phyloP scores from a whole-genome alignment of 2,888 invertebrate genomes.

The Congeria kusceri region DNA sequence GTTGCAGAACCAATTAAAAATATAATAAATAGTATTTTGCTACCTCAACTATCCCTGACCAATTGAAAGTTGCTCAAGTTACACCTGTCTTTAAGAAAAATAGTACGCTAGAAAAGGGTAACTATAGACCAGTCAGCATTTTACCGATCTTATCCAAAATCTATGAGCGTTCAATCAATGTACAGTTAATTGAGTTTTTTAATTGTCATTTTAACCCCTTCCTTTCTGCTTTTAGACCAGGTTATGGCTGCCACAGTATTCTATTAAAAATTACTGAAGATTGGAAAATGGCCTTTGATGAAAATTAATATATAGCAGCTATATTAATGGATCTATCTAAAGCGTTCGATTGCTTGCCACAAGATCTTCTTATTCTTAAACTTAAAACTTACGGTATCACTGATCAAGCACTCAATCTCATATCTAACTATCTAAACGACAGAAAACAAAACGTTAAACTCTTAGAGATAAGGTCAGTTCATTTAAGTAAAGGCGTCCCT shows the following conservation, averaged over 20 bases:
- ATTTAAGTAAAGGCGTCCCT: constrained; percentile 22
- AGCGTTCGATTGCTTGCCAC: not conserved
- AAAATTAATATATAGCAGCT: constrained; percentile 18
- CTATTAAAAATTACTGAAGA: constrained; percentile 5
- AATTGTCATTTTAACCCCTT: not conserved
- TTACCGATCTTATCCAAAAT: constrained; percentile 24
- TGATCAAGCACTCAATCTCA: not conserved
- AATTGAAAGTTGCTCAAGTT: constrained; percentile 9
- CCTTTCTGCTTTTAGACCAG: constrained; percentile 7
- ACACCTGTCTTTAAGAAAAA: constrained; percentile 15
- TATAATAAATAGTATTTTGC: not conserved
- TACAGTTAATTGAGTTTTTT: constrained; percentile 8
- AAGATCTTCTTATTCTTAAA: not conserved
- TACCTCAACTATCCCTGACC: constrained; percentile 2
- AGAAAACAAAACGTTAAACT: constrained; percentile 1
- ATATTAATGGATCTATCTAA: too few relatives aligned
- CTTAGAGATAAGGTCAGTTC: not conserved
- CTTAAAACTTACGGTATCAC: constrained; percentile 11
- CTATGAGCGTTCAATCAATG: constrained; percentile 14
- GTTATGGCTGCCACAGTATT: too few relatives aligned
- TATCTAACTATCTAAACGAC: constrained; percentile 9
- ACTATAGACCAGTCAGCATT: constrained; percentile 1
- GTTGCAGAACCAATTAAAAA: not conserved
- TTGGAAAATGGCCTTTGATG: constrained; percentile 11
- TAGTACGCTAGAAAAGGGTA: constrained; percentile 18